Base-by-base conservation (phyloP, 2,797 vertebrate species). In the Pygocentrus nattereri region DNA sequence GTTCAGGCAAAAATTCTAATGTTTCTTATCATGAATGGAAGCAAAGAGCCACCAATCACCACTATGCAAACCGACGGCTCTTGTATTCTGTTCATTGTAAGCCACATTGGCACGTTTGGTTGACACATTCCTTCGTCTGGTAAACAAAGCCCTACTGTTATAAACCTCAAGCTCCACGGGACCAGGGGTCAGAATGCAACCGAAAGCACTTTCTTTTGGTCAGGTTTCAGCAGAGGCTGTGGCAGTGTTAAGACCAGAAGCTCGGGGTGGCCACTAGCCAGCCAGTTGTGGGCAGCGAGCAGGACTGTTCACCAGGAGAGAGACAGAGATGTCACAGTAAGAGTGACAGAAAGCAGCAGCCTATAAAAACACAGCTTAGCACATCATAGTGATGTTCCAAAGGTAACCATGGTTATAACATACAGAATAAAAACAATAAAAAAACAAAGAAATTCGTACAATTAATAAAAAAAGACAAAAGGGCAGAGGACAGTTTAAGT, bases 331-430 rank as follows among this genome's bases (percentile, higher is more conserved):
- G 74, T 85, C 73, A 74, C 79, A 38, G 59, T 88, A 87, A n/a
- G 82, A 88, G 87, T 88, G 86, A 91, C 88, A 91, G 82, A 90
- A 91, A 93, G 94, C 94, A 95, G 94, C 95, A 95, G 94, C 93
- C 87, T 88, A 90, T 92, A 93, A 77, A 69, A 94, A 93, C 91
- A 93, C 93, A 94, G 92, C 93, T 94, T 94, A 93, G 91, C 89
- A 92, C 89, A 91, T 91, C 91, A 68, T 87, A 83, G 86, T 86
- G 84, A 84, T 73, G 91, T 90, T 89, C 87, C 87, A 74, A 87
- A 89, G 61, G 86, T 90, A 90, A 90, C 89, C 85, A 85, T 88
- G 90, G 86, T 89, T 90, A 90, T 90, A 90, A 92, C 88, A 90
- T 89, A 91, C 89, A 62, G 76, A 90, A 89, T 91, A 90, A 88